Evolutionary conservation across 2,888 invertebrate species (phyloP).

Genomic region (Pasiphila rectangulata): DNA sequence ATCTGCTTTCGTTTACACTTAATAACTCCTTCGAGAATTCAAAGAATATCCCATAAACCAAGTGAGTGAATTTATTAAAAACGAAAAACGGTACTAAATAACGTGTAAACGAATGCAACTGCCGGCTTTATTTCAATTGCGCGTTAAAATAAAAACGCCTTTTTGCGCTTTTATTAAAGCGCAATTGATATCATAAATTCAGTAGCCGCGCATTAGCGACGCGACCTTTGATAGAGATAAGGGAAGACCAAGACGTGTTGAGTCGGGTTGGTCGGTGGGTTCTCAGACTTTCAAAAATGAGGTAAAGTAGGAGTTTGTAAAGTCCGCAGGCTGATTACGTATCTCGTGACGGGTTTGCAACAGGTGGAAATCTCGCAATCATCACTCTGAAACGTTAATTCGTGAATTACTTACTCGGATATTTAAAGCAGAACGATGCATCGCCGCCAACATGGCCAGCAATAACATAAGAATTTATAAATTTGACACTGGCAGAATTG

Average conservation of each 20-base stretch:
- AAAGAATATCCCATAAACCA: neutral
- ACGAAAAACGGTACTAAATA: neutral
- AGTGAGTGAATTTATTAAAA: neutral
- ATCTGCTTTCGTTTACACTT: neutral
- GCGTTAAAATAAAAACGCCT: slow-evolving; percentile 9
- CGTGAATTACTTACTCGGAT: too few species aligned
- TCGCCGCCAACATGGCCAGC: too few species aligned
- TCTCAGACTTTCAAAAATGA: neutral
- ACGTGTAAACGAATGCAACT: slow-evolving; percentile 17
- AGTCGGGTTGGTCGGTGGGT: neutral
- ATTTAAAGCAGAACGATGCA: too few species aligned
- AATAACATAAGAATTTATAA: too few species aligned
- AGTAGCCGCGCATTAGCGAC: slow-evolving; percentile 33
- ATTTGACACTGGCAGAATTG: too few species aligned
- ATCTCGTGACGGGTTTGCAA: too few species aligned
- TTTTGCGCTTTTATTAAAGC: too few species aligned
- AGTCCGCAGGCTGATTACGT: too few species aligned
- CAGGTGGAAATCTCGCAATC: too few species aligned
- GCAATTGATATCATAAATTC: slow-evolving; percentile 32
- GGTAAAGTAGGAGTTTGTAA: too few species aligned
- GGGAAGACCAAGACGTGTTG: slow-evolving; percentile 3
- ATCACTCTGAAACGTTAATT: too few species aligned
- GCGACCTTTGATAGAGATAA: slow-evolving; percentile 30
- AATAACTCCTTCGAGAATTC: neutral
- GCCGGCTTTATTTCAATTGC: slow-evolving; percentile 20